Conservation (phyloP, 2,797 vertebrate species). For the Eulemur rubriventer region DNA sequence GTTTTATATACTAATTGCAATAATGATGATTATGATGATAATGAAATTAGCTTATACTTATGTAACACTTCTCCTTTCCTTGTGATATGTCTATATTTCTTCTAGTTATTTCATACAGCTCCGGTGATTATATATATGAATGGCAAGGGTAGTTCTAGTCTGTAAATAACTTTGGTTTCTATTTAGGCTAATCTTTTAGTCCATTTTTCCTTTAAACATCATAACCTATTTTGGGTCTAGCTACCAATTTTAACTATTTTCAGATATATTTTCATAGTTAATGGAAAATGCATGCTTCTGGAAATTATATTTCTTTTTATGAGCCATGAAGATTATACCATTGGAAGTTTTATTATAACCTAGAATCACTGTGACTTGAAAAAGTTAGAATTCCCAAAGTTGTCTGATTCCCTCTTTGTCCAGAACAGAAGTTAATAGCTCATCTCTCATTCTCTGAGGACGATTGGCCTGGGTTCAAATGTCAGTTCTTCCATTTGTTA, state of each 20-base stretch:
- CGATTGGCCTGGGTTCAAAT: background rate
- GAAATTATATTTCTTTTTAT: slow-evolving; percentile 31
- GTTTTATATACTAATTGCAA: background rate
- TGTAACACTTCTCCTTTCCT: background rate
- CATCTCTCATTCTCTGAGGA: background rate
- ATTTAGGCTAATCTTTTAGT: background rate
- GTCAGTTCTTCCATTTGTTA: background rate
- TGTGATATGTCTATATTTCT: background rate
- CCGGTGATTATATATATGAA: background rate
- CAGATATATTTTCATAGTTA: slow-evolving; percentile 13
- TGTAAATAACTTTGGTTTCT: slow-evolving; percentile 24
- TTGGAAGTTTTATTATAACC: slow-evolving; percentile 5
- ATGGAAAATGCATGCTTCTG: slow-evolving; percentile 9
- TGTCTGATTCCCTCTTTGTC: background rate
- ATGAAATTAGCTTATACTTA: background rate
- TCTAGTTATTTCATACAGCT: background rate
- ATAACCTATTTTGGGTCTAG: background rate
- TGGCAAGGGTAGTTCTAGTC: background rate
- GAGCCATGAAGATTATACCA: background rate
- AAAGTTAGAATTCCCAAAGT: background rate
- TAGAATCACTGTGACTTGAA: background rate
- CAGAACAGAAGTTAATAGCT: background rate
- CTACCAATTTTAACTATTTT: slow-evolving; percentile 15
- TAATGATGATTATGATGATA: background rate
- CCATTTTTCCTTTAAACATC: background rate